Percentiles rank a stretch among this genome's conserved stretches.
phyloP scores from a whole-genome alignment of 2,113 vertebrate species.

The Hucho hucho region DNA sequence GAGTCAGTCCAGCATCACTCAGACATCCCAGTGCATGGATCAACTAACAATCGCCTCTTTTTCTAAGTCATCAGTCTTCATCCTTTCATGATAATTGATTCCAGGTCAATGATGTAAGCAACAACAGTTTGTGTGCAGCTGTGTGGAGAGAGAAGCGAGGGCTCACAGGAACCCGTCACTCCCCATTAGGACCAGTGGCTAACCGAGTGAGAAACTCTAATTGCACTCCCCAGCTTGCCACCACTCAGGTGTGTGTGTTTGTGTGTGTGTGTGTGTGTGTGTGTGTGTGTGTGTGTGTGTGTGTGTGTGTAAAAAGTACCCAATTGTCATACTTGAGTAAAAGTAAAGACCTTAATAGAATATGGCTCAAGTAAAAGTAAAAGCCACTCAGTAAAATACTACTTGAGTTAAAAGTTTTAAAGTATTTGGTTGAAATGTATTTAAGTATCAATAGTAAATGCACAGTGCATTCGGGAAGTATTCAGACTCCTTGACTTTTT shows the following conservation, averaged over 20 bases:
- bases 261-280: not conserved
- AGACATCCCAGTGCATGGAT: conserved; percentile 20
- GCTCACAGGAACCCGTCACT: conserved; percentile 58
- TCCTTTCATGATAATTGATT: conserved; percentile 33
- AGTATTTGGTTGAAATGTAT: no score
- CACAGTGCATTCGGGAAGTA: no score
- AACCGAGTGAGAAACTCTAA: conserved; percentile 70
- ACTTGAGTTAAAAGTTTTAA: no score
- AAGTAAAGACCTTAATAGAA: no score
- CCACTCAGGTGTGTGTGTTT: not conserved
- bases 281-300: not conserved
- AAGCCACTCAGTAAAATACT: no score
- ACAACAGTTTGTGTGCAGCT: conserved; percentile 51
- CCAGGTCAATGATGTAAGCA: conserved; percentile 49
- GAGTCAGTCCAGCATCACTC: conserved; percentile 11
- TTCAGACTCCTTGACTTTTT: no score
- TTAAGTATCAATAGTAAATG: no score
- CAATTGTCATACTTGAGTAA: no score
- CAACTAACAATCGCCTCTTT: conserved; percentile 22
- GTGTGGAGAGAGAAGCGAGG: conserved; percentile 42
- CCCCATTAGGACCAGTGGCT: conserved; percentile 61
- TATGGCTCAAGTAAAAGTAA: no score
- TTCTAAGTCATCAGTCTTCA: conserved; percentile 36
- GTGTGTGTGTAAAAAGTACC: not conserved
- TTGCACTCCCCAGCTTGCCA: conserved; percentile 58